phyloP scores from a whole-genome alignment of 2,888 invertebrate species.

The Crossocerus cetratus region DNA sequence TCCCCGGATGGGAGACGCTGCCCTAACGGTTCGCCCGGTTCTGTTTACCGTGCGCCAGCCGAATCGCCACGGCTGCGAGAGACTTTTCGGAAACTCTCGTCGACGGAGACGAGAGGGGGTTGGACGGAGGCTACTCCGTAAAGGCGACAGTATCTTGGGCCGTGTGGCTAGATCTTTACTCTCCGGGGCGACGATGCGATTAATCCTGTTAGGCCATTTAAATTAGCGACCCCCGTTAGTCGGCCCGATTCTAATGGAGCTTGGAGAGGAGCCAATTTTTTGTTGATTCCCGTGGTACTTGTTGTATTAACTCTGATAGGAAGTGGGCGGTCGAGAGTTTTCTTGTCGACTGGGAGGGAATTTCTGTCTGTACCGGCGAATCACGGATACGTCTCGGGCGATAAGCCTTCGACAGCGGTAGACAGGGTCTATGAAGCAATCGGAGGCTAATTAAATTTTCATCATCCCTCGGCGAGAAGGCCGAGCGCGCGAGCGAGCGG shows the following conservation, averaged over 20 bases:
- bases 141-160: too few species aligned
- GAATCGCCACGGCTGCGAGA: neutral
- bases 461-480: neutral
- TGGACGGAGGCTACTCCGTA: too few species aligned
- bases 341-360: too few species aligned
- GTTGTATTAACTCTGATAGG: constrained; percentile 15
- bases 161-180: neutral
- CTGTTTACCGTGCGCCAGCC: neutral
- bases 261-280: constrained; percentile 48
- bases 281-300: constrained; percentile 49
- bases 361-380: too few species aligned
- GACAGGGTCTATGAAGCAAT: neutral
- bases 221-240: constrained; percentile 43
- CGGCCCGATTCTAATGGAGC: constrained; percentile 41
- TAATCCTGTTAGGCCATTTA: constrained; percentile 42
- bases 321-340: neutral
- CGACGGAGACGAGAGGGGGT: too few species aligned
- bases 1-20: constrained; percentile 13
- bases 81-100: constrained; percentile 7
- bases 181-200: constrained; percentile 26
- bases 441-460: neutral
- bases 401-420: too few species aligned
- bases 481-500: neutral
- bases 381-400: too few species aligned
- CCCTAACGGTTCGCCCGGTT: neutral